Conservation (phyloP, 2,888 invertebrate species). For the Pteria penguin region DNA sequence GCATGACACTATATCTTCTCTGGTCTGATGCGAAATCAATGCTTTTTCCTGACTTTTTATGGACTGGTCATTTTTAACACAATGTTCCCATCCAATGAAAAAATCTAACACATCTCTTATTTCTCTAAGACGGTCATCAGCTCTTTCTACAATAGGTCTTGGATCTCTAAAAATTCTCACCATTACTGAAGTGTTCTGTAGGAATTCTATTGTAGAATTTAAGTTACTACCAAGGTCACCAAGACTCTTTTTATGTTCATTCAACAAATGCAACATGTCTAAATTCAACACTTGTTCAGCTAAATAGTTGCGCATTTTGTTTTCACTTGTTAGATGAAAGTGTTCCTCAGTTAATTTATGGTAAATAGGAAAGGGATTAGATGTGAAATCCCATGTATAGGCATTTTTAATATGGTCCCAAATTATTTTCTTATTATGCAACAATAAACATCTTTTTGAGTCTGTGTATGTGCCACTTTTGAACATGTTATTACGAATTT, state of each 20-base stretch:
- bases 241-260: background rate
- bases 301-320: conserved; percentile 25
- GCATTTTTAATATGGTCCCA: conserved; percentile 28
- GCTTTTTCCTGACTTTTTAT: background rate
- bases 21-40: background rate
- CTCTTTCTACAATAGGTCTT: background rate
- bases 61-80: background rate
- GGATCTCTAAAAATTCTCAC: background rate
- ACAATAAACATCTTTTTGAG: background rate
- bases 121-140: background rate
- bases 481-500: conserved; percentile 33
- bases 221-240: background rate
- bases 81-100: background rate
- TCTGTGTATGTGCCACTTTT: conserved; percentile 7
- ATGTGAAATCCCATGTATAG: conserved; percentile 4
- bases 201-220: background rate
- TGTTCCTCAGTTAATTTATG: conserved; percentile 15
- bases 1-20: conserved; percentile 1
- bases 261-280: conserved; percentile 7
- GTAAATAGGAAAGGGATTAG: conserved; percentile 16
- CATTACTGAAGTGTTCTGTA: background rate
- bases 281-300: conserved; percentile 7
- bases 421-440: background rate
- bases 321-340: conserved; percentile 6
- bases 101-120: background rate